Conservation (phyloP, 2,797 vertebrate genomes). For the Falco biarmicus region DNA sequence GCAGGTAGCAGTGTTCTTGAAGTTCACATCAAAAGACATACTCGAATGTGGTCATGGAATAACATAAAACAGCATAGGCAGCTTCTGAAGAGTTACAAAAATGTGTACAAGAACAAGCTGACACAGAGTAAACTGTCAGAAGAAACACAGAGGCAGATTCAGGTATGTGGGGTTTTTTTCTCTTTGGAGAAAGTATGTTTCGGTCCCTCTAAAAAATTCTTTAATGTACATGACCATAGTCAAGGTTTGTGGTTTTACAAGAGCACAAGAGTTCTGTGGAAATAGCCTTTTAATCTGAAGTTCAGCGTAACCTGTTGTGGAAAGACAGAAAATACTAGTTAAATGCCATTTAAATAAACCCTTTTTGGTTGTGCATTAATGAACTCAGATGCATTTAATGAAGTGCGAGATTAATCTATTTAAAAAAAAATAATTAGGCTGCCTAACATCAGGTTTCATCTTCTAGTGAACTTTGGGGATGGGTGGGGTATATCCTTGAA, state of each 20-base stretch:
- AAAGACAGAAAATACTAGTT: not conserved
- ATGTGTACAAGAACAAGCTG: slow-evolving; percentile 85
- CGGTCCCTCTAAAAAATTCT: not conserved
- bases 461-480: not conserved
- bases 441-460: not conserved
- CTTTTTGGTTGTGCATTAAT: not conserved
- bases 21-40: slow-evolving; percentile 84
- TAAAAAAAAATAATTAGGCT: not conserved
- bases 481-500: not conserved
- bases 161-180: slow-evolving; percentile 76
- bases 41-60: slow-evolving; percentile 90
- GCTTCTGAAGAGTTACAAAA: slow-evolving; percentile 87
- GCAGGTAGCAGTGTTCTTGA: slow-evolving; percentile 86
- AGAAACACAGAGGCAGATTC: slow-evolving; percentile 85
- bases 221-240: not conserved
- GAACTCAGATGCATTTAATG: not conserved
- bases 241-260: not conserved
- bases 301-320: not conserved
- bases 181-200: not conserved
- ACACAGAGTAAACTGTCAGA: slow-evolving; percentile 83
- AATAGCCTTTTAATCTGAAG: not conserved
- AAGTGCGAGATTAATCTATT: not conserved
- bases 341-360: not conserved
- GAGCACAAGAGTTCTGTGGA: not conserved
- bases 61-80: slow-evolving; percentile 85